Conservation (phyloP, 2,888 invertebrate genomes). For the Drosophila phalerata region DNA sequence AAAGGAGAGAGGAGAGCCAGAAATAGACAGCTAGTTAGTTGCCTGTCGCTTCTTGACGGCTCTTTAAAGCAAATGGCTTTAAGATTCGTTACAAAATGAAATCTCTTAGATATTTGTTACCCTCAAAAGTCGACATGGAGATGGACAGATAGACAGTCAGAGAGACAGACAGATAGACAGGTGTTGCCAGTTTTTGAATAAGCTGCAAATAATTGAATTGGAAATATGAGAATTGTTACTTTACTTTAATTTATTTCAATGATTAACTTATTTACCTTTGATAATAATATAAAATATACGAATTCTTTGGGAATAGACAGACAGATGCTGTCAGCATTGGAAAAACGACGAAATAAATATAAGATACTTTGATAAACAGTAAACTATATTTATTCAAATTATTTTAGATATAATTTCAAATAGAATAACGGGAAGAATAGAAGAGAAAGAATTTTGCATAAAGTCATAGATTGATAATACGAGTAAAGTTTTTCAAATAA, state of each 20-base stretch:
- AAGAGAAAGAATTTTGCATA: no score
- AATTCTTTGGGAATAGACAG: neutral
- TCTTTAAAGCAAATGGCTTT: conserved; percentile 61
- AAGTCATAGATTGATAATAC: no score
- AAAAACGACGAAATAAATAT: neutral
- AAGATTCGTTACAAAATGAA: conserved; percentile 43
- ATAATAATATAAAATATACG: neutral
- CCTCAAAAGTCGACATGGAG: conserved; percentile 14
- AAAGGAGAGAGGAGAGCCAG: conserved; percentile 1
- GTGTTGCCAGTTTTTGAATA: conserved; percentile 6
- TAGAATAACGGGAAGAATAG: no score
- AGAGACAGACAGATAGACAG: conserved; percentile 12
- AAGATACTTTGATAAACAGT: no score
- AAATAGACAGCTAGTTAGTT: conserved; percentile 66
- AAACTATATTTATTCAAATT: no score
- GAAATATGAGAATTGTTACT: conserved; percentile 9
- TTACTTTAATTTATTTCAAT: neutral
- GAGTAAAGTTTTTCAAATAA: no score
- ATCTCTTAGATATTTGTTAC: conserved; percentile 6
- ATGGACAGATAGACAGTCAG: neutral
- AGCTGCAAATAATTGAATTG: neutral
- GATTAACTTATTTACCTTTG: neutral
- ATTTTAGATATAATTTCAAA: no score
- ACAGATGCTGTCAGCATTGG: neutral
- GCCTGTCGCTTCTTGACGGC: conserved; percentile 55